Percentiles rank a stretch among this genome's conserved stretches.
phyloP scores from a whole-genome alignment of 1,140 invertebrate genomes.

The Reticulitermes speratus region DNA sequence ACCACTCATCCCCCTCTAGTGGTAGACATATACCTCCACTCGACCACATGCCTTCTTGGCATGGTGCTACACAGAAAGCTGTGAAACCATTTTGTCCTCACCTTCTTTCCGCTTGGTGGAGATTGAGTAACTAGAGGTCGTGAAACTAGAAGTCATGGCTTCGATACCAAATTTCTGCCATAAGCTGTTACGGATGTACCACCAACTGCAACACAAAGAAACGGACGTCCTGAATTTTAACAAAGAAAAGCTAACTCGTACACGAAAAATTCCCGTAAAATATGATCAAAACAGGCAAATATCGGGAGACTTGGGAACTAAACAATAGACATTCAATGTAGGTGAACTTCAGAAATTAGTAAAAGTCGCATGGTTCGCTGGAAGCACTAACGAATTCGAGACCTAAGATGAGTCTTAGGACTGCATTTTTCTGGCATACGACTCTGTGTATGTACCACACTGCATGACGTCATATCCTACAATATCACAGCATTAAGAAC shows the following conservation, averaged over 20 bases:
- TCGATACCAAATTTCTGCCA: neutral
- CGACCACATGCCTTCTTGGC: too few relatives aligned
- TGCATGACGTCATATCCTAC: too few relatives aligned
- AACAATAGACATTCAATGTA: neutral
- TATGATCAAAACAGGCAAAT: neutral
- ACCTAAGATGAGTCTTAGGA: too few relatives aligned
- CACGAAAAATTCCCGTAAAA: neutral
- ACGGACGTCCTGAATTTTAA: neutral
- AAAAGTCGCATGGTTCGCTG: too few relatives aligned
- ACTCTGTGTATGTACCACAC: too few relatives aligned
- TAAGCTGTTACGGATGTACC: neutral
- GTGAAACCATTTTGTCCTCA: neutral
- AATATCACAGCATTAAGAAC: too few relatives aligned
- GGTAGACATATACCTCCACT: too few relatives aligned
- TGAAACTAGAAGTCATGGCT: neutral
- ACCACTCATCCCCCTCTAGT: neutral
- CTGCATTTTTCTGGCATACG: too few relatives aligned
- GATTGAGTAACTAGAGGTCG: neutral
- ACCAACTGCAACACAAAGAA: neutral
- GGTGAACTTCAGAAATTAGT: neutral
- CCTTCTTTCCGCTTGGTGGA: neutral
- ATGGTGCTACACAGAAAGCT: too few relatives aligned
- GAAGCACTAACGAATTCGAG: too few relatives aligned
- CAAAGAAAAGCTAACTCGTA: neutral
- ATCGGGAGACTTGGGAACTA: neutral